A percentile compares a stretch with the other conserved stretches of the same genome.
Evolutionary conservation across 1,140 invertebrate species (phyloP).

Genomic region (Saccostrea cuccullata): DNA sequence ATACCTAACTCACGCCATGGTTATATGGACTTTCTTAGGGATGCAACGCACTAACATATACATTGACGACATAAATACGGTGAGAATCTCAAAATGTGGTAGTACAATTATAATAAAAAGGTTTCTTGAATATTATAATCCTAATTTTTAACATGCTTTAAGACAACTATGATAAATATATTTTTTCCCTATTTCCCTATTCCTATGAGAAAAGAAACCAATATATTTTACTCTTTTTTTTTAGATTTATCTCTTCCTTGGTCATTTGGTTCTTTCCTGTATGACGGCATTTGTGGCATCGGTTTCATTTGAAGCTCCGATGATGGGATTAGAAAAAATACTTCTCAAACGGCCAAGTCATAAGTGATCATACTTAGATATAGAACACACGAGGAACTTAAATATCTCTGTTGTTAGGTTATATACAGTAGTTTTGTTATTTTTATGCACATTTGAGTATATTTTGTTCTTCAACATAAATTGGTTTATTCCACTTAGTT

Average conservation of each 20-base stretch:
- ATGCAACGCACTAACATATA: background rate
- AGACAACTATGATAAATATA: background rate
- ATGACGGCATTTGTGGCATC: slow-evolving; percentile 83
- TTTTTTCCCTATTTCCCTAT: background rate
- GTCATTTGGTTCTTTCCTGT: slow-evolving; percentile 80
- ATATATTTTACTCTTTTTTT: slow-evolving; percentile 34
- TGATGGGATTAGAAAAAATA: slow-evolving; percentile 83
- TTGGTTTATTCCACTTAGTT: too few relatives aligned
- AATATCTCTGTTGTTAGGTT: too few relatives aligned
- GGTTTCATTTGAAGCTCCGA: slow-evolving; percentile 85
- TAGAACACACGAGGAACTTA: too few relatives aligned
- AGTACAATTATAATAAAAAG: background rate
- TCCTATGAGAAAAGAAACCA: background rate
- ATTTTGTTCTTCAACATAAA: too few relatives aligned
- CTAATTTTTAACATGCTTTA: too few relatives aligned
- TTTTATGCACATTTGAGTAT: too few relatives aligned
- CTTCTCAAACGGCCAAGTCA: background rate
- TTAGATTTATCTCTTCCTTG: slow-evolving; percentile 67
- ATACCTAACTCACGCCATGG: slow-evolving; percentile 88
- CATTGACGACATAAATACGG: background rate
- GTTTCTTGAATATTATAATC: too few relatives aligned
- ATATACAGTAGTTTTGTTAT: too few relatives aligned
- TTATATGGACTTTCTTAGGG: slow-evolving; percentile 57
- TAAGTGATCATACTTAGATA: too few relatives aligned
- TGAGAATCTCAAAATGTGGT: background rate